phyloP scores from a whole-genome alignment of 2,797 vertebrate genomes.

The Pogoniulus pusillus region DNA sequence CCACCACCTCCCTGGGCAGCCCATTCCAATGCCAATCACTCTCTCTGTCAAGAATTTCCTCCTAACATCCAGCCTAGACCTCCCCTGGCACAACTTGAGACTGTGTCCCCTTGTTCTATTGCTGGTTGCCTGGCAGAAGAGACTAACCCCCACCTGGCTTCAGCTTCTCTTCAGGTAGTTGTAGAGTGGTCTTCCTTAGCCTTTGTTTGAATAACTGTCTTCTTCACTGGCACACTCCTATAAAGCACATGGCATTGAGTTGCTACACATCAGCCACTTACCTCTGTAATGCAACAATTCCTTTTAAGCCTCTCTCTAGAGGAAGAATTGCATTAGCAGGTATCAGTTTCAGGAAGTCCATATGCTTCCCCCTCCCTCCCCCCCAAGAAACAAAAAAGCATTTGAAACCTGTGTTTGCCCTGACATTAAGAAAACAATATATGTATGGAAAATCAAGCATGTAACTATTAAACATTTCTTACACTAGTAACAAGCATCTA shows the following conservation, averaged over 20 bases:
- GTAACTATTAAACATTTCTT: not conserved
- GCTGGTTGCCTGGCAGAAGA: too few species aligned
- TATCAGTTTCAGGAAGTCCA: not conserved
- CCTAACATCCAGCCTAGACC: too few species aligned
- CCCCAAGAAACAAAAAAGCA: not conserved
- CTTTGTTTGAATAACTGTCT: not conserved
- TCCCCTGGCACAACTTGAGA: too few species aligned
- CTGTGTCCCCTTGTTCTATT: too few species aligned
- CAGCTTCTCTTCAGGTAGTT: too few species aligned
- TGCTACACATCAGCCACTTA: not conserved
- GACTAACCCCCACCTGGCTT: too few species aligned
- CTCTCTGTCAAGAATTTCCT: too few species aligned
- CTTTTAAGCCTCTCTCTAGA: not conserved
- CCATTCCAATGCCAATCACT: too few species aligned
- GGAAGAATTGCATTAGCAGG: not conserved
- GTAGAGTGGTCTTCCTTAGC: not conserved
- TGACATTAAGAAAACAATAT: not conserved
- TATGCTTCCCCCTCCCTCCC: not conserved
- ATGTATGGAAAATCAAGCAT: not conserved
- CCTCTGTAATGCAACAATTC: not conserved
- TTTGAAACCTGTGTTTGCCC: not conserved
- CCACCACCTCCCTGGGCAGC: too few species aligned
- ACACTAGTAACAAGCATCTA: not conserved
- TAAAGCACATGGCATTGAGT: accelerated
- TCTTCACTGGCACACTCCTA: not conserved